phyloP scores from a whole-genome alignment of 2,113 vertebrate species.

The Hypocryptadius cinnamomeus region DNA sequence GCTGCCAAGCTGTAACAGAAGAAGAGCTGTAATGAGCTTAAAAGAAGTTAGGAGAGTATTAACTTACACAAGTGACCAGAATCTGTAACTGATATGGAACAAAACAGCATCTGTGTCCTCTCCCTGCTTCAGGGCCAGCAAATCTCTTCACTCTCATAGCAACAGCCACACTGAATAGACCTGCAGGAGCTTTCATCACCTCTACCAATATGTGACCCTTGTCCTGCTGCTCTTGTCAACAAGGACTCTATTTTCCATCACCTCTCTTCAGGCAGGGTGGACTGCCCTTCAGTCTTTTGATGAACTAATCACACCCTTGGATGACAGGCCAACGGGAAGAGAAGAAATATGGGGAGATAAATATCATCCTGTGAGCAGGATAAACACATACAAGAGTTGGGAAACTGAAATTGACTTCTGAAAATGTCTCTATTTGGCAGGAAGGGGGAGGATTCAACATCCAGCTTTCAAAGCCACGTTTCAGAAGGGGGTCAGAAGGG shows the following conservation, averaged over 20 bases:
- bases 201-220: constrained; percentile 1
- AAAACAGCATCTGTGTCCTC: not conserved
- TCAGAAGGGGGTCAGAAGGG: not conserved
- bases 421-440: not conserved
- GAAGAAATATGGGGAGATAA: not conserved
- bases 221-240: not conserved
- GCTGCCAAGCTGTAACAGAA: constrained; percentile 3
- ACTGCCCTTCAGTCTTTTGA: not conserved
- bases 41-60: not conserved
- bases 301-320: not conserved
- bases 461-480: not conserved
- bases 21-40: constrained; percentile 16
- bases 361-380: not conserved
- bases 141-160: constrained; percentile 1
- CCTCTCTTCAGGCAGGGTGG: not conserved
- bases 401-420: not conserved
- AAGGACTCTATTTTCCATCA: constrained; percentile 23
- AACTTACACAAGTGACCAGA: constrained; percentile 12
- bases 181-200: constrained; percentile 20
- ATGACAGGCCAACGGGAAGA: not conserved
- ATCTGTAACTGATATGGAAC: constrained; percentile 17
- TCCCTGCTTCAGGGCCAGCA: not conserved
- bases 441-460: not conserved
- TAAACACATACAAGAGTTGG: not conserved
- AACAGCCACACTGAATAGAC: not conserved